These are phyloP conservation scores for Diceros bicornis DNA, from an alignment of 2,797 vertebrate species.

Conservation along the genomic window DNA sequence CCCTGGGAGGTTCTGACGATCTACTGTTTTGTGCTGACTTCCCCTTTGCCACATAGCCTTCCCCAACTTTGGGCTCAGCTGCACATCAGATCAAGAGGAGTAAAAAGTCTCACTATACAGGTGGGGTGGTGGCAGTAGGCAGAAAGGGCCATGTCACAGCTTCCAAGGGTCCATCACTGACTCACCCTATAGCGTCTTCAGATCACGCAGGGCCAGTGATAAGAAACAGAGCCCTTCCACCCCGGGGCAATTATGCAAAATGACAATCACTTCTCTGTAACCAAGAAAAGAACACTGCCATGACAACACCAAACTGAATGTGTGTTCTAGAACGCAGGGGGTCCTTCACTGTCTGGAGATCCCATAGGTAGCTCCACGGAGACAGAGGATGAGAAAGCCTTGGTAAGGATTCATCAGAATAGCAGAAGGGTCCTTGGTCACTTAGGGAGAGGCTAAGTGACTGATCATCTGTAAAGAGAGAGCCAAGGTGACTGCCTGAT, in stretches of 20 bases:
- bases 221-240: background rate
- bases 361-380: background rate
- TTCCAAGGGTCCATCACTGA: too few species aligned
- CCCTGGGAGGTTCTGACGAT: background rate
- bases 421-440: background rate
- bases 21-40: background rate
- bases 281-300: background rate
- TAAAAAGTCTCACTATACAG: background rate
- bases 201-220: background rate
- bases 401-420: background rate
- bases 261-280: background rate
- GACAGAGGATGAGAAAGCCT: background rate
- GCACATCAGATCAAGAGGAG: background rate
- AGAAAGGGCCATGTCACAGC: background rate
- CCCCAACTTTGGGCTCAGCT: background rate
- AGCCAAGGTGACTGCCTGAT: background rate
- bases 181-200: background rate
- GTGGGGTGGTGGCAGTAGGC: accelerated
- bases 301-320: background rate
- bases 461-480: background rate
- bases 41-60: background rate
- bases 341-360: background rate
- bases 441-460: background rate
- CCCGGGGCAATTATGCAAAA: background rate
- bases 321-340: background rate